These are phyloP conservation scores for Pluvialis apricaria DNA, from an alignment of 2,113 vertebrate species.

Conservation along the genomic window DNA sequence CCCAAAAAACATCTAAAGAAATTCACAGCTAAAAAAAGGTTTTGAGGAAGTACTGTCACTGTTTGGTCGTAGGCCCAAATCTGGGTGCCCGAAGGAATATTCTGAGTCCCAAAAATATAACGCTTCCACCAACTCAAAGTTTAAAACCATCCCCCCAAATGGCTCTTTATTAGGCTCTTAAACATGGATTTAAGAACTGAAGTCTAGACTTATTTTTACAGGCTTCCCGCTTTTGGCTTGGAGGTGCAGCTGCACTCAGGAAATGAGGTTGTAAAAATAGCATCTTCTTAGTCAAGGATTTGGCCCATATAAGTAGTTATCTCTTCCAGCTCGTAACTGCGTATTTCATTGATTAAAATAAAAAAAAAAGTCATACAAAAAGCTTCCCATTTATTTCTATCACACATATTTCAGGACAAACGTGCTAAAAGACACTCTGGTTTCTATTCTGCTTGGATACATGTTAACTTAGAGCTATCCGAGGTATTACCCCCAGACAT, in stretches of 20 bases:
- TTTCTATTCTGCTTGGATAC: neutral
- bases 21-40: neutral
- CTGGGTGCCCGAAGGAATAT: neutral
- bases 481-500: neutral
- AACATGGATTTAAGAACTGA: neutral
- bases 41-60: neutral
- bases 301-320: neutral
- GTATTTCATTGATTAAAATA: neutral
- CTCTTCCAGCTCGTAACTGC: neutral
- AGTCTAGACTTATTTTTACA: neutral
- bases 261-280: conserved; percentile 49
- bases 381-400: neutral
- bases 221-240: neutral
- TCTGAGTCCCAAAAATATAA: neutral
- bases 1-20: neutral
- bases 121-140: neutral
- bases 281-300: conserved; percentile 28
- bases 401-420: neutral
- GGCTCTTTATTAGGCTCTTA: neutral
- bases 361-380: neutral
- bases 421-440: neutral
- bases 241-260: conserved; percentile 13
- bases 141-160: neutral
- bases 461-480: neutral
- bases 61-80: neutral